phyloP scores from a whole-genome alignment of 1,140 invertebrate genomes.

The Ceratosolen fusciceps region DNA sequence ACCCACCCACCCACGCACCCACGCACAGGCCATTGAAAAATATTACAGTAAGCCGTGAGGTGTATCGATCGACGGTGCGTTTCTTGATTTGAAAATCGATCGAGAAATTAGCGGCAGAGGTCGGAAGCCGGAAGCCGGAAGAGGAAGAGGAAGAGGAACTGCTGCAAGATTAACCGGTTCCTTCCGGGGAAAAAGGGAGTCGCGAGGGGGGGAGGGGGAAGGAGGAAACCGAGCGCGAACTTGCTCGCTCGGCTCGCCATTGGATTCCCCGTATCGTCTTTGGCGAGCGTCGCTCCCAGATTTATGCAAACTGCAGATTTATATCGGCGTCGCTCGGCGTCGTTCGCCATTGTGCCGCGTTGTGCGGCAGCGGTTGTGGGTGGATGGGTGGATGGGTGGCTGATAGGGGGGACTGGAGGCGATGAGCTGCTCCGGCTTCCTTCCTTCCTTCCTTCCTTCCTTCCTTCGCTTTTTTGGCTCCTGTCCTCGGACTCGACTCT shows the following conservation, averaged over 20 bases:
- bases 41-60: too few relatives aligned
- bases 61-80: too few relatives aligned
- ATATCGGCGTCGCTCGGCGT: constrained; percentile 25
- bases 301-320: constrained; percentile 50
- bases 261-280: constrained; percentile 45
- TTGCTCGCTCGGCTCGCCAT: not conserved
- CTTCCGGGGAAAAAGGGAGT: constrained; percentile 40
- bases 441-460: not conserved
- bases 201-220: too few relatives aligned
- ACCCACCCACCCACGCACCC: too few relatives aligned
- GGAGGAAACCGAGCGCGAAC: too few relatives aligned
- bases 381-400: too few relatives aligned
- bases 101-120: not conserved
- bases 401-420: not conserved
- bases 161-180: constrained; percentile 47
- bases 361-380: too few relatives aligned
- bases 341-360: too few relatives aligned
- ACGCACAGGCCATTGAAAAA: not conserved
- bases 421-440: constrained; percentile 13
- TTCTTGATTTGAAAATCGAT: constrained; percentile 32
- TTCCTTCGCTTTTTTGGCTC: constrained; percentile 2
- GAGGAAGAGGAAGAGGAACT: constrained; percentile 16
- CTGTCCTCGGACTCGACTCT: too few relatives aligned
- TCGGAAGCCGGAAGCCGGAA: constrained; percentile 8
- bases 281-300: constrained; percentile 23